Evolutionary conservation across 2,797 vertebrate genomes (phyloP).

Genomic region (Ispidina picta): DNA sequence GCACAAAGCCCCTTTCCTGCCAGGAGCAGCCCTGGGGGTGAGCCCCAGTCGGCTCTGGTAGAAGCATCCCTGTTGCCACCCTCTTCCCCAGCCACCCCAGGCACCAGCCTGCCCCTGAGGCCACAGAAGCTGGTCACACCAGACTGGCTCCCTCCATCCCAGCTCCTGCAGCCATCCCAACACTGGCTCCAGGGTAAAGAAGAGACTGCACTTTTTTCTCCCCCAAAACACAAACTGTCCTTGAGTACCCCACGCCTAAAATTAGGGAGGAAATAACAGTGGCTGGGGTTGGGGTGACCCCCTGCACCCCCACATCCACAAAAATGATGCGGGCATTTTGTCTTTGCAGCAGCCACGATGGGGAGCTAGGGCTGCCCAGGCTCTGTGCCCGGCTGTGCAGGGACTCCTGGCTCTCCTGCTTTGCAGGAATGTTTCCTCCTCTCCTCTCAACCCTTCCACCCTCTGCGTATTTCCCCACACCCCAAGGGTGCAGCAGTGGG

Average conservation of each 20-base stretch:
- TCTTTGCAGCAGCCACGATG: background rate
- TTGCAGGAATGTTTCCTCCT: background rate
- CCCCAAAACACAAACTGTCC: background rate
- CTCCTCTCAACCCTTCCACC: background rate
- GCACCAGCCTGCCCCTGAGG: background rate
- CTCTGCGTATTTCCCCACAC: background rate
- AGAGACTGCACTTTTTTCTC: background rate
- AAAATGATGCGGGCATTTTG: background rate
- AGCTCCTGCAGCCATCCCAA: background rate
- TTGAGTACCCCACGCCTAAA: background rate
- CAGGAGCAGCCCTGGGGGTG: background rate
- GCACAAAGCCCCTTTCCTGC: background rate
- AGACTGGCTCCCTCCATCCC: background rate
- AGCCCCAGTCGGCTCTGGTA: background rate
- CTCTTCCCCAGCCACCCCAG: accelerated
- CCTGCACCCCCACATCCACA: background rate
- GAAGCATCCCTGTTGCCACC: background rate
- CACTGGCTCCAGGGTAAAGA: background rate
- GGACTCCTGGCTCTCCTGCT: background rate
- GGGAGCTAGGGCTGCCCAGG: background rate
- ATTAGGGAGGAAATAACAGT: background rate
- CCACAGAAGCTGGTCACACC: background rate
- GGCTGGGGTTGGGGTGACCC: too few relatives aligned
- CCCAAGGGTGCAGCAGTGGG: background rate
- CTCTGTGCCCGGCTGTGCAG: background rate